Evolutionary conservation across 1,140 invertebrate genomes (phyloP).

Genomic region (Bicyclus anynana): DNA sequence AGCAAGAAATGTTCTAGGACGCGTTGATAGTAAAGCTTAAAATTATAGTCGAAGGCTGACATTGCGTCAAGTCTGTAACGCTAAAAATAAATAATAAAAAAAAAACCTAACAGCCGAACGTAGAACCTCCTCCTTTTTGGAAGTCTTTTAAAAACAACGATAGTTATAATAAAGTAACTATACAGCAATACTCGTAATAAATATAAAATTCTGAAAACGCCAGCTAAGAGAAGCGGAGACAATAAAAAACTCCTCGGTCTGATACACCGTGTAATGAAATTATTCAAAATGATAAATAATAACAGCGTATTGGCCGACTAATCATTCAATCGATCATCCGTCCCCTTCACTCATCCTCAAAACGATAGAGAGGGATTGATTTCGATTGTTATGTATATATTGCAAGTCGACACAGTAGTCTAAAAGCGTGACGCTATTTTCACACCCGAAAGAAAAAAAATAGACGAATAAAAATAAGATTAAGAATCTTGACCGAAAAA

Average conservation of each 20-base stretch:
- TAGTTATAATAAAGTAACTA: not conserved
- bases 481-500: too few relatives aligned
- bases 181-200: constrained; percentile 4
- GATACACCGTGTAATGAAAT: constrained; percentile 35
- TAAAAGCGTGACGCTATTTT: constrained; percentile 31
- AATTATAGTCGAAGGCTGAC: too few relatives aligned
- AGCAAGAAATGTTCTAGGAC: too few relatives aligned
- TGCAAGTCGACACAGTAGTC: not conserved
- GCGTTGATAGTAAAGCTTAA: too few relatives aligned
- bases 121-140: too few relatives aligned
- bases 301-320: constrained; percentile 33
- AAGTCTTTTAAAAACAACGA: not conserved
- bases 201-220: constrained; percentile 21
- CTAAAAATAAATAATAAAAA: too few relatives aligned
- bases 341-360: constrained; percentile 10
- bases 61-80: too few relatives aligned
- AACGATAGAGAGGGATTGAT: constrained; percentile 17
- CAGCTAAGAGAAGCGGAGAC: constrained; percentile 17
- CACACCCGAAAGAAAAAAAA: constrained; percentile 17
- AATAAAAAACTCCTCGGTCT: constrained; percentile 32
- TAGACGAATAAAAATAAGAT: too few relatives aligned
- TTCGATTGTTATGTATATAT: not conserved
- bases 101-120: too few relatives aligned
- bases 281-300: constrained; percentile 37
- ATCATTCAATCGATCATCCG: constrained; percentile 32